Evolutionary conservation across 2,797 vertebrate species (phyloP).

Genomic region (Aselliscus stoliczkanus): DNA sequence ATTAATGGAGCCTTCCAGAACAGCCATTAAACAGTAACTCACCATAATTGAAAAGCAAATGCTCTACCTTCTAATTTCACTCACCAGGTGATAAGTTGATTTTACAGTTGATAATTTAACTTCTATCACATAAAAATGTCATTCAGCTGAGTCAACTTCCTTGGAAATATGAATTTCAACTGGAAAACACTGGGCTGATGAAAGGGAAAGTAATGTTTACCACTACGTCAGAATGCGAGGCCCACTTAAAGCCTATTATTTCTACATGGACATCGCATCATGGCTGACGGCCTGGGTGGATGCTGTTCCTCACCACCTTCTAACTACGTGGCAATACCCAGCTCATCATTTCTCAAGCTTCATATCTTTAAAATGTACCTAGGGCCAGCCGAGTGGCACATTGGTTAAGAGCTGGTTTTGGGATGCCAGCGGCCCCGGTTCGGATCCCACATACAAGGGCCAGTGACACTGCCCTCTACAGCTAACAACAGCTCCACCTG

Average conservation of each 20-base stretch:
- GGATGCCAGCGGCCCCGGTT: no score
- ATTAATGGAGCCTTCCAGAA: slow-evolving; percentile 41
- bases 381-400: no score
- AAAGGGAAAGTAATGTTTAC: not conserved
- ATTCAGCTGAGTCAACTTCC: not conserved
- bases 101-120: slow-evolving; percentile 49
- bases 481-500: no score
- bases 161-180: not conserved
- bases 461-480: no score
- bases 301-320: fast-evolving
- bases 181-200: not conserved
- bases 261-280: fast-evolving
- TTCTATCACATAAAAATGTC: slow-evolving; percentile 10
- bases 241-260: fast-evolving
- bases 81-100: slow-evolving; percentile 34
- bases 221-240: fast-evolving
- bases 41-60: not conserved
- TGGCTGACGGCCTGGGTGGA: fast-evolving
- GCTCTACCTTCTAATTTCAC: slow-evolving; percentile 46
- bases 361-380: no score
- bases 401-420: no score
- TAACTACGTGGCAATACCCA: not conserved
- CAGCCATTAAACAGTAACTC: not conserved
- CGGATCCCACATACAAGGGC: no score
- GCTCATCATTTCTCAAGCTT: not conserved